Percentiles rank a stretch among this genome's conserved stretches.
Conservation (phyloP, 2,888 invertebrate genomes). For the Sesia bembeciformis region DNA sequence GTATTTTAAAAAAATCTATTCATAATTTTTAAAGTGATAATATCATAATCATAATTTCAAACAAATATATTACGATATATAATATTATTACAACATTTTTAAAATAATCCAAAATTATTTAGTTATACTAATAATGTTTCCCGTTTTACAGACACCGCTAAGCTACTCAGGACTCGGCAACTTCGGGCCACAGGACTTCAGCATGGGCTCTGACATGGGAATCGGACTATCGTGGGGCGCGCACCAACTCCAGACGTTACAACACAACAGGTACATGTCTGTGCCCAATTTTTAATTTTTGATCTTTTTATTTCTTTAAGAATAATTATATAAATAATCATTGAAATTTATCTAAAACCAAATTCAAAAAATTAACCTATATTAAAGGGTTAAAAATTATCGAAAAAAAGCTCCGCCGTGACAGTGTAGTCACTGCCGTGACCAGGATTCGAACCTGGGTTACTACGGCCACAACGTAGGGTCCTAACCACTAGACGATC, state of each 20-base stretch:
- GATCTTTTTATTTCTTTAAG: background rate
- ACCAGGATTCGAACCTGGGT: constrained; percentile 81
- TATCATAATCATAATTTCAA: too few relatives aligned
- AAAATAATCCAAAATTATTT: too few relatives aligned
- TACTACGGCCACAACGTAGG: constrained; percentile 77
- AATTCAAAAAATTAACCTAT: background rate
- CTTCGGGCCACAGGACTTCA: constrained; percentile 86
- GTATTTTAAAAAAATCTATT: too few relatives aligned
- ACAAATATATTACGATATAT: too few relatives aligned
- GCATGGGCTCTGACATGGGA: constrained; percentile 83
- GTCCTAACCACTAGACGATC: constrained; percentile 78
- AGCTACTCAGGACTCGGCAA: constrained; percentile 78
- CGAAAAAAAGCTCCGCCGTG: constrained; percentile 17
- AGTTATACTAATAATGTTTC: background rate
- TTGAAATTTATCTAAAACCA: background rate
- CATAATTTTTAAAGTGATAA: too few relatives aligned
- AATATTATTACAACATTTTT: too few relatives aligned
- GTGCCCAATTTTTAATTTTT: constrained; percentile 39
- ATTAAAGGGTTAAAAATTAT: too few relatives aligned
- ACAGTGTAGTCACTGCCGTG: constrained; percentile 70
- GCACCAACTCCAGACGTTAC: constrained; percentile 80
- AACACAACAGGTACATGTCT: constrained; percentile 81
- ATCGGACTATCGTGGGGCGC: constrained; percentile 80
- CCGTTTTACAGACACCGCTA: constrained; percentile 60
- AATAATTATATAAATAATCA: background rate